Percentiles rank a stretch among this genome's conserved stretches.
Evolutionary conservation across 2,797 vertebrate species (phyloP).

Genomic region (Typhlichthys eigenmanni): DNA sequence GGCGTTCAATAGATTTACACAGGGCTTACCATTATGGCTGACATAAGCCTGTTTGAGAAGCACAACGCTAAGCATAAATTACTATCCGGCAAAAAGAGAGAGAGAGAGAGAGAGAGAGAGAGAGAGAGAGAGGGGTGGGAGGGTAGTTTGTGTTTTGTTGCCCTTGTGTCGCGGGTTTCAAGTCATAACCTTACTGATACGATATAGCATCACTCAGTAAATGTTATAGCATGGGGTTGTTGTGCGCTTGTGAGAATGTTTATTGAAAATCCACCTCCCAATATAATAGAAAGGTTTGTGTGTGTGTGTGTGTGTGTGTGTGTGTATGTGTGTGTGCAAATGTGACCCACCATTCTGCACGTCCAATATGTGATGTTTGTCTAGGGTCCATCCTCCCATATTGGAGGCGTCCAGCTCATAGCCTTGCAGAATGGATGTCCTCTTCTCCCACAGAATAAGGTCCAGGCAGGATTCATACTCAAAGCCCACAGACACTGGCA

Average conservation of each 20-base stretch:
- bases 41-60: conserved; percentile 18
- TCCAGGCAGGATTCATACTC: conserved; percentile 71
- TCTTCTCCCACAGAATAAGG: conserved; percentile 85
- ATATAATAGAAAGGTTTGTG: neutral
- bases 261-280: neutral
- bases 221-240: neutral
- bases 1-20: conserved; percentile 1
- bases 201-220: neutral
- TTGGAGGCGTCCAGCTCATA: conserved; percentile 88
- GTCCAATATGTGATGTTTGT: conserved; percentile 88
- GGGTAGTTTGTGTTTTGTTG: neutral
- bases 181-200: neutral
- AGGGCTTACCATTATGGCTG: conserved; percentile 13
- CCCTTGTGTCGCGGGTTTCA: neutral
- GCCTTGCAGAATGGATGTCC: conserved; percentile 83
- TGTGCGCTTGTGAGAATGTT: too few species aligned
- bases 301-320: neutral
- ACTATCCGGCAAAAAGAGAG: neutral
- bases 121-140: neutral
- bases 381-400: conserved; percentile 87
- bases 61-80: conserved; percentile 7
- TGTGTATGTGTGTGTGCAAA: neutral
- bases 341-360: conserved; percentile 75
- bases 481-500: too few species aligned
- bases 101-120: neutral